A percentile compares a stretch with the other conserved stretches of the same genome.
Evolutionary conservation across 2,888 invertebrate genomes (phyloP).

Genomic region (Papilio protenor): DNA sequence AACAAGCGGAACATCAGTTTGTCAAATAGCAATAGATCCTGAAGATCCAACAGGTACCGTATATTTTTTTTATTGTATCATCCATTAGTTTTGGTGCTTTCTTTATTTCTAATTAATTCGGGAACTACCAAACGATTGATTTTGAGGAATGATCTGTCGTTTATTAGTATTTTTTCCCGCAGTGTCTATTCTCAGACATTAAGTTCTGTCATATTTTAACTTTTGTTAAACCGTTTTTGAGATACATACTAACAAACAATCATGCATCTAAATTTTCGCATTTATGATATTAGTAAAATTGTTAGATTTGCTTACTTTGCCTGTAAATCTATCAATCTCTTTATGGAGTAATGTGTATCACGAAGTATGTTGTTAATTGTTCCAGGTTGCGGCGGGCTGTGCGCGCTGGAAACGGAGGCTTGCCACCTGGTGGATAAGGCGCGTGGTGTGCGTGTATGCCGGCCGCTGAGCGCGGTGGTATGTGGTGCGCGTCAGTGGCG

Average conservation of each 20-base stretch:
- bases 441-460: conserved; percentile 81
- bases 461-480: conserved; percentile 83
- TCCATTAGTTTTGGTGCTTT: not conserved
- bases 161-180: no score
- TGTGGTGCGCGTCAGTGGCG: conserved; percentile 88
- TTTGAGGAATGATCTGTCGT: not conserved
- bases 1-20: conserved; percentile 84
- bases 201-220: not conserved
- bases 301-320: not conserved
- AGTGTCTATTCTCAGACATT: not conserved
- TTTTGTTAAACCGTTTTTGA: not conserved
- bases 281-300: no score
- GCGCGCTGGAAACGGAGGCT: conserved; percentile 86
- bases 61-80: conserved; percentile 16
- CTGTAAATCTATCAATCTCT: not conserved
- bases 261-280: no score
- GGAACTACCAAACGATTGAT: not conserved
- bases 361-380: conserved; percentile 19
- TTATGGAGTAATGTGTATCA: not conserved
- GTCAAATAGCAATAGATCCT: conserved; percentile 79
- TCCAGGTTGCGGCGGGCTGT: conserved; percentile 87
- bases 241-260: no score
- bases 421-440: conserved; percentile 85
- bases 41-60: conserved; percentile 84
- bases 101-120: not conserved